These are phyloP conservation scores for Drosophila asahinai DNA, from an alignment of 1,140 invertebrate species.

Conservation along the genomic window DNA sequence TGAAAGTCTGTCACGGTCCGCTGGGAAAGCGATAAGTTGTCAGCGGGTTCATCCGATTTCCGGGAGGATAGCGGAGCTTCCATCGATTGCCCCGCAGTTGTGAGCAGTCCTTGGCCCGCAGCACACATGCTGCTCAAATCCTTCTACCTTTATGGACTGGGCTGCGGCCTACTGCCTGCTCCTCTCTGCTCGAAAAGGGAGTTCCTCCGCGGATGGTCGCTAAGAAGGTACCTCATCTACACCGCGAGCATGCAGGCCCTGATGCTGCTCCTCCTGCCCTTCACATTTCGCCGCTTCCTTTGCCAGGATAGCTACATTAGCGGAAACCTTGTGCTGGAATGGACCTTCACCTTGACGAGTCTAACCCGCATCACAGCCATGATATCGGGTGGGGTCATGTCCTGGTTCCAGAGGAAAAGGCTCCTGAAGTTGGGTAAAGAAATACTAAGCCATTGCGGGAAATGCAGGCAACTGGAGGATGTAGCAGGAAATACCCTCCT, in stretches of 20 bases:
- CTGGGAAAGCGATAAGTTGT: constrained; percentile 13
- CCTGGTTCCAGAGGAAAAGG: constrained; percentile 16
- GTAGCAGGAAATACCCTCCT: neutral
- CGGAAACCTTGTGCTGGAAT: constrained; percentile 11
- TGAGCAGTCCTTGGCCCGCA: neutral
- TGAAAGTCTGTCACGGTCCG: constrained; percentile 9
- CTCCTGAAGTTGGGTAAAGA: constrained; percentile 2
- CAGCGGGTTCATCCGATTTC: constrained; percentile 15
- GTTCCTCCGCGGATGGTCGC: neutral
- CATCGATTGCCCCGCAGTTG: constrained; percentile 16
- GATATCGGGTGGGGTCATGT: constrained; percentile 13
- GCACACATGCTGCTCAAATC: constrained; percentile 24
- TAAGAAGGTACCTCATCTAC: constrained; percentile 24
- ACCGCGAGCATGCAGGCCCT: constrained; percentile 19
- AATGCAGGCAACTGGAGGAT: constrained; percentile 1
- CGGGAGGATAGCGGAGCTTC: constrained; percentile 16
- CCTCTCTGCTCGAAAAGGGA: neutral
- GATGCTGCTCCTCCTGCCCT: constrained; percentile 14
- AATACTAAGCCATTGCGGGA: constrained; percentile 2
- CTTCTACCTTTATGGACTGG: constrained; percentile 13
- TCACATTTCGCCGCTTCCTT: constrained; percentile 21
- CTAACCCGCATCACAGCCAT: constrained; percentile 23
- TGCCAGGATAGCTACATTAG: constrained; percentile 29
- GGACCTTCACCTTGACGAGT: constrained; percentile 22
- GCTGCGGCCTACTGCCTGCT: constrained; percentile 22